phyloP scores from a whole-genome alignment of 2,797 vertebrate genomes.

The Meriones psammophilus region DNA sequence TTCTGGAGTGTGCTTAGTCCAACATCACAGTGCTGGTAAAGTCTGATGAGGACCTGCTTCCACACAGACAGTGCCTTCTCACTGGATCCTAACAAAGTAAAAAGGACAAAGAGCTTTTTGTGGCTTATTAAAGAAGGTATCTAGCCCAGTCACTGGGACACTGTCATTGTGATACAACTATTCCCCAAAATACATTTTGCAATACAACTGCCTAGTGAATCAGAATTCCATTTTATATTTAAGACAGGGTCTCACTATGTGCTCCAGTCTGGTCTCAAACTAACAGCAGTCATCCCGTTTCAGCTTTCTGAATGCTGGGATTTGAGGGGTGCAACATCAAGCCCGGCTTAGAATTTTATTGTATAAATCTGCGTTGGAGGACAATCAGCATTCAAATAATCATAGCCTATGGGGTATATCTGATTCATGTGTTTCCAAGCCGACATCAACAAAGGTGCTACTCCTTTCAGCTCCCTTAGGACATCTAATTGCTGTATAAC shows the following conservation, averaged over 20 bases:
- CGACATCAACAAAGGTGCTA: slow-evolving; percentile 23
- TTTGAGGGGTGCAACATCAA: background rate
- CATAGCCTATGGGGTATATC: background rate
- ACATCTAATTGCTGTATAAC: background rate
- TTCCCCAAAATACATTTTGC: background rate
- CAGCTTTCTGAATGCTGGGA: background rate
- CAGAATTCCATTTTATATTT: background rate
- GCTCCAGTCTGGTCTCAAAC: background rate
- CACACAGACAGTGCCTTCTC: background rate
- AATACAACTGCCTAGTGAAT: background rate
- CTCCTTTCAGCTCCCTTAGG: slow-evolving; percentile 33
- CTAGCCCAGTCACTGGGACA: background rate
- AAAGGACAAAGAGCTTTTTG: background rate
- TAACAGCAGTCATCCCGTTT: background rate
- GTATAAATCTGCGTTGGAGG: background rate
- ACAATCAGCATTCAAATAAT: background rate
- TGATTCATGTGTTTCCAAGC: slow-evolving; percentile 15
- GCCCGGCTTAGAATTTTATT: background rate
- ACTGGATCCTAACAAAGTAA: background rate
- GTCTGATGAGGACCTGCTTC: background rate
- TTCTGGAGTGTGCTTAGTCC: background rate
- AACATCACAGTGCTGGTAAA: background rate
- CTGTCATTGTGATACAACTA: background rate
- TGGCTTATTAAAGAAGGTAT: background rate
- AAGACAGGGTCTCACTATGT: background rate